These are phyloP conservation scores for Belgica antarctica DNA, from an alignment of 2,888 invertebrate genomes.

Conservation along the genomic window DNA sequence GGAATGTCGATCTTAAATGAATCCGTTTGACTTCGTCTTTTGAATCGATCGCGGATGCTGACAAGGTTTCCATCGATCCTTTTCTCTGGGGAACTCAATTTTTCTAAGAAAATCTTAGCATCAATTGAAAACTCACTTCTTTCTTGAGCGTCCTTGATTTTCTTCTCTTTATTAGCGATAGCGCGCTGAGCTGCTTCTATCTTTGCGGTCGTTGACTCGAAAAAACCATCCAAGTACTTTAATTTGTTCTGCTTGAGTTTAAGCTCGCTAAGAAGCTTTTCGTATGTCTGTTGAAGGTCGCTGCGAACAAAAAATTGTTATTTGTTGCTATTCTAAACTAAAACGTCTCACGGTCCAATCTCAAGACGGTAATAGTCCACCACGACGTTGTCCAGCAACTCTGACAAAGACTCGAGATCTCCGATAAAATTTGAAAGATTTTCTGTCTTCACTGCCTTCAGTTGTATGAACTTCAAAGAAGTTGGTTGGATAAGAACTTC, in stretches of 20 bases:
- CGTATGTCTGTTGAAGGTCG: conserved; percentile 36
- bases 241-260: conserved; percentile 50
- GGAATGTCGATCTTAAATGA: too few species aligned
- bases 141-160: background rate
- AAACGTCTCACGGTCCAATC: background rate
- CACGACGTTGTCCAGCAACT: conserved; percentile 38
- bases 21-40: too few species aligned
- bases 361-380: conserved; percentile 38
- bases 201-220: conserved; percentile 44
- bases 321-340: background rate
- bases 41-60: too few species aligned
- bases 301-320: conserved; percentile 30
- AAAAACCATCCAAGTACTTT: conserved; percentile 45
- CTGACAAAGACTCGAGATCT: conserved; percentile 42
- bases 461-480: conserved; percentile 13
- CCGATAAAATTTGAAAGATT: conserved; percentile 44
- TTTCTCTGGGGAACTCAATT: too few species aligned
- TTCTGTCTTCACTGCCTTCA: conserved; percentile 11
- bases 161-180: conserved; percentile 41
- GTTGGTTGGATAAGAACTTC: background rate
- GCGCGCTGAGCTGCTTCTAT: conserved; percentile 45
- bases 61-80: too few species aligned
- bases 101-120: background rate
- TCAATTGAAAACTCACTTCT: conserved; percentile 5
- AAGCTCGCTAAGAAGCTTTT: conserved; percentile 48